These are phyloP conservation scores for Zaprionus capensis DNA, from an alignment of 1,140 invertebrate genomes.

Conservation along the genomic window DNA sequence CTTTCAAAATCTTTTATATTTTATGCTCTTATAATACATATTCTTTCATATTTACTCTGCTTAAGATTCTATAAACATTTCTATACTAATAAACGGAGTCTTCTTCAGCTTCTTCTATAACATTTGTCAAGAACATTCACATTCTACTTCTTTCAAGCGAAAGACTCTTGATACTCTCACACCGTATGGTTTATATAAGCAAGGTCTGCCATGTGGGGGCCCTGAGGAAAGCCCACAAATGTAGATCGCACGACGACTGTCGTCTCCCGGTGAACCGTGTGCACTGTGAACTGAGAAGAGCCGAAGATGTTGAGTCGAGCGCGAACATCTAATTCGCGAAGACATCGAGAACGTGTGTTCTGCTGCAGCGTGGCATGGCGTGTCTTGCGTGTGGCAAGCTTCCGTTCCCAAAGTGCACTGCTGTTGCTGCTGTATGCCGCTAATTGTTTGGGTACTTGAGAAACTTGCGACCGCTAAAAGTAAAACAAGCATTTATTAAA, in stretches of 20 bases:
- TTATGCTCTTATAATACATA: background rate
- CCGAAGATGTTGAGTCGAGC: conserved; percentile 1
- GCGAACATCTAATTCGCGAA: conserved; percentile 13
- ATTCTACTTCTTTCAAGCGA: background rate
- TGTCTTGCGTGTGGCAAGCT: conserved; percentile 71
- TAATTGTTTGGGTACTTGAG: conserved; percentile 77
- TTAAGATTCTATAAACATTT: background rate
- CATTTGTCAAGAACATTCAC: background rate
- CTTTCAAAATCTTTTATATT: too few species aligned
- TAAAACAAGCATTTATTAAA: conserved; percentile 81
- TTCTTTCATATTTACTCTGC: background rate
- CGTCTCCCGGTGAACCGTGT: conserved; percentile 2
- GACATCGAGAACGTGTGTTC: background rate
- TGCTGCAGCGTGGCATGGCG: conserved; percentile 12
- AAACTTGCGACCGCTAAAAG: conserved; percentile 77
- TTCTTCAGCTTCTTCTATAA: background rate
- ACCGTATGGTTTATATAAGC: background rate
- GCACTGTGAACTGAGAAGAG: conserved; percentile 9
- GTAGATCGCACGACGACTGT: conserved; percentile 39
- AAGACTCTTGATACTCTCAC: conserved; percentile 18
- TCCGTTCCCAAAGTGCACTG: conserved; percentile 65
- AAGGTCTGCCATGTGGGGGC: background rate
- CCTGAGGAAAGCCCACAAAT: conserved; percentile 67
- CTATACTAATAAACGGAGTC: background rate
- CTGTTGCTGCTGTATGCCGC: conserved; percentile 59